These are phyloP conservation scores for Drosophila neutralis DNA, from an alignment of 2,888 invertebrate species.

Conservation along the genomic window DNA sequence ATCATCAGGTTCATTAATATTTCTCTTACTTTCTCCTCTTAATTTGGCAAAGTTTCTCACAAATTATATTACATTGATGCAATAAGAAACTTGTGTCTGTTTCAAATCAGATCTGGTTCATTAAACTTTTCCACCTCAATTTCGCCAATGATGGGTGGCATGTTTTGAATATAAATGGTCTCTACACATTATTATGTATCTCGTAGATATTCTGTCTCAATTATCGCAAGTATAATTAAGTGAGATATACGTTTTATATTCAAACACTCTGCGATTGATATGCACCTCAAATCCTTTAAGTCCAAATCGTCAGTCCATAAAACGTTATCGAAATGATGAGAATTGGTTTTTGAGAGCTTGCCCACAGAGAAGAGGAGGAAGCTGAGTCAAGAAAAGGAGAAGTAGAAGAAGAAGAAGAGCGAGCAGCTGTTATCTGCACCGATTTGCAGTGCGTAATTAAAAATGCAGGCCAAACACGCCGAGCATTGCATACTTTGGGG, in stretches of 20 bases:
- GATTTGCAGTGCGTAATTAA: conserved; percentile 72
- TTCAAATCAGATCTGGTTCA: conserved; percentile 33
- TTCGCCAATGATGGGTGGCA: background rate
- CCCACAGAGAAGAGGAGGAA: background rate
- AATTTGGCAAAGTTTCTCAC: conserved; percentile 5
- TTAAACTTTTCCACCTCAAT: conserved; percentile 17
- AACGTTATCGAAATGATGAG: conserved; percentile 9
- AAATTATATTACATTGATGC: conserved; percentile 27
- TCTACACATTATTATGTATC: background rate
- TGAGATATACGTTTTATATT: background rate
- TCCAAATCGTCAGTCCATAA: background rate
- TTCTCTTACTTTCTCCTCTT: background rate
- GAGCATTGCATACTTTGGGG: conserved; percentile 63
- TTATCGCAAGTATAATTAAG: background rate
- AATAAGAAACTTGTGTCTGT: conserved; percentile 23
- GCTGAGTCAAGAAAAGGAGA: conserved; percentile 11
- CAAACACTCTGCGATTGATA: background rate
- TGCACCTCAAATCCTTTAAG: background rate
- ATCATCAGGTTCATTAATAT: conserved; percentile 32
- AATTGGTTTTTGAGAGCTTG: conserved; percentile 26
- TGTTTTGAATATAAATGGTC: conserved; percentile 4
- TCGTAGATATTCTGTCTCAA: background rate
- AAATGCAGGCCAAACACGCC: conserved; percentile 66
- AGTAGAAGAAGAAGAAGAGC: conserved; percentile 13
- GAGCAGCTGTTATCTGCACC: conserved; percentile 59